Percentiles rank a stretch among this genome's conserved stretches.
Evolutionary conservation across 2,888 invertebrate genomes (phyloP).

Genomic region (Pyrrhopygopsis socrates): DNA sequence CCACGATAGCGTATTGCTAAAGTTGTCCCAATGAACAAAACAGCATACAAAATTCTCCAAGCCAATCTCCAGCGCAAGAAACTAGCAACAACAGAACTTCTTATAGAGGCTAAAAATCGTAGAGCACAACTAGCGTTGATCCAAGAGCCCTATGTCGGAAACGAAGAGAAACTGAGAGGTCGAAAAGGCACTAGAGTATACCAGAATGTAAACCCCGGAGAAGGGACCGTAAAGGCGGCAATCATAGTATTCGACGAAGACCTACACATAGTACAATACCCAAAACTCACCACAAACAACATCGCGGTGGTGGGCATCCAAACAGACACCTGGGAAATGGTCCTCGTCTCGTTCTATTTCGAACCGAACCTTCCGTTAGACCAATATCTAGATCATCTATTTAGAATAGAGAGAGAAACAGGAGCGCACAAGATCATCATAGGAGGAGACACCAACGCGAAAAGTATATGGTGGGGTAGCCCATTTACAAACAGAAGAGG

Average conservation of each 20-base stretch:
- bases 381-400: constrained; percentile 33
- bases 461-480: constrained; percentile 63
- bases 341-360: too few relatives aligned
- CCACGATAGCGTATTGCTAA: not conserved
- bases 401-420: not conserved
- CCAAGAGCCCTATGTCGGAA: constrained; percentile 52
- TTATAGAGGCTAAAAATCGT: not conserved
- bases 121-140: not conserved
- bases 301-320: not conserved
- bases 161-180: not conserved
- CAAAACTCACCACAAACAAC: not conserved
- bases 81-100: not conserved
- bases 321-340: too few relatives aligned
- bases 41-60: not conserved
- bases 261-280: not conserved
- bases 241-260: not conserved
- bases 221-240: not conserved
- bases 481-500: constrained; percentile 39
- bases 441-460: constrained; percentile 57
- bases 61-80: not conserved
- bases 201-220: not conserved
- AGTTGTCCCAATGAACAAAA: not conserved
- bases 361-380: not conserved
- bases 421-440: not conserved
- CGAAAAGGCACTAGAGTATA: not conserved